phyloP scores from a whole-genome alignment of 2,797 vertebrate genomes.

The Pterois miles region DNA sequence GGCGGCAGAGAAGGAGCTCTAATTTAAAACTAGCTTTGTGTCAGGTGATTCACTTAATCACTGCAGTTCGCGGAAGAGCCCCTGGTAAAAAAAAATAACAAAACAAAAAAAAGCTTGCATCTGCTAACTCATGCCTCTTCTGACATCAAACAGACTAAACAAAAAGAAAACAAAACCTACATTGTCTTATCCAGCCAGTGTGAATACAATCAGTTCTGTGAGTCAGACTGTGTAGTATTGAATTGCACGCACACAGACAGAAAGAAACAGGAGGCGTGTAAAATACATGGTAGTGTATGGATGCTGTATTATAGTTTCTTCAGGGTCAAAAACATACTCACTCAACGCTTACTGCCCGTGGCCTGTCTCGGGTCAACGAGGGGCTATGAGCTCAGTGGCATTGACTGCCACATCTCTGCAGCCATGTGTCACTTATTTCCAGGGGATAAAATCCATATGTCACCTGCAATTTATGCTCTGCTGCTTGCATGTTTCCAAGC shows the following conservation, averaged over 20 bases:
- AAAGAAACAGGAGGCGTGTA: neutral
- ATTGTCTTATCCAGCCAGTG: constrained; percentile 53
- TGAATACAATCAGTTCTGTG: constrained; percentile 44
- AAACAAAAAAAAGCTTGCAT: neutral
- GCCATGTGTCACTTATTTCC: constrained; percentile 29
- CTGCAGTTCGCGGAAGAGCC: constrained; percentile 30
- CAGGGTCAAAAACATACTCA: constrained; percentile 42
- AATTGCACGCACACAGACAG: constrained; percentile 12
- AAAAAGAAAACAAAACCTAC: constrained; percentile 53
- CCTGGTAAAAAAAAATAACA: neutral
- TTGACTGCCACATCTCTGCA: constrained; percentile 29
- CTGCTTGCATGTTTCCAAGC: constrained; percentile 38
- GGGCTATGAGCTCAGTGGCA: constrained; percentile 49
- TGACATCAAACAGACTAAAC: constrained; percentile 46
- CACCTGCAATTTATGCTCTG: constrained; percentile 51
- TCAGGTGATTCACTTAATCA: constrained; percentile 59
- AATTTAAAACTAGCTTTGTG: constrained; percentile 63
- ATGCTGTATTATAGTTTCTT: constrained; percentile 31
- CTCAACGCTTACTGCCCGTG: constrained; percentile 50
- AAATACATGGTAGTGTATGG: constrained; percentile 20
- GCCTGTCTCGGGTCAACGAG: constrained; percentile 49
- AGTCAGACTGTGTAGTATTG: constrained; percentile 44
- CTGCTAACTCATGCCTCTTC: constrained; percentile 40
- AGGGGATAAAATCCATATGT: constrained; percentile 60
- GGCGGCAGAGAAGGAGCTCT: constrained; percentile 41